Evolutionary conservation across 30 jellyfish, hydroid and myxozoan species (phyloP), one percentile per base, ranked within the genome.

Genomic region (Mastigias papua): DNA sequence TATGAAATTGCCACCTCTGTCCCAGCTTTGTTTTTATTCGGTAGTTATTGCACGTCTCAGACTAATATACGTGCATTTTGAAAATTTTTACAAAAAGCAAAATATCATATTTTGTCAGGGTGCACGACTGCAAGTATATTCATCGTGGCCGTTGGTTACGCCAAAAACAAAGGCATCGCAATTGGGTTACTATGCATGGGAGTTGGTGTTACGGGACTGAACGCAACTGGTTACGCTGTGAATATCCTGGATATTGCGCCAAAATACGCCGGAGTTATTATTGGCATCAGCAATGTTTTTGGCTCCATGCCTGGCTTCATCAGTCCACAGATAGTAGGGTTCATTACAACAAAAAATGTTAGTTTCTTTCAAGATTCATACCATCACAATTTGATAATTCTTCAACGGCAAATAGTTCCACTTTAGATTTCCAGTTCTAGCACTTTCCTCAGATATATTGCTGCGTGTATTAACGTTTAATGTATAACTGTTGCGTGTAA

Each of bases 281-380:
- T 96, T 66, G 99, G 99, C 33, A 83, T 96, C 73, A 91, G 99
- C 79, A 96, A 96, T 50, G 99, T 96, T 54, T 96, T 96, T 79
- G 99, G 99, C 27, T 96, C 99, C 9, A 96, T 96, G 98, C 99
- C 99, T 81, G 99, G 99, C 2, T 96, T 96, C 62, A 91, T 96
- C 63, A 91, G 98, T 84, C 99, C 99, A 6, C 94, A 88, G 78
- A 87, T 96, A 68, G 99, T 96, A 11, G 99, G 99, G 4, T 89
- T 33, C 90, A 93, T 96, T 58, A 91, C 99, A n/a, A 92, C 97
- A 0, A 89, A 96, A 75, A 96, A 96, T 66, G 99, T 96, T 63
- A 69, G 98, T 92, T 8, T 23, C 21, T 34, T 88, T 54, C 65
- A 96, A n/a, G n/a, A n/a, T n/a, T n/a, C n/a, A n/a, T n/a, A n/a